A percentile compares a stretch with the other conserved stretches of the same genome.
phyloP scores from a whole-genome alignment of 2,113 vertebrate genomes.

The Abramis brama region DNA sequence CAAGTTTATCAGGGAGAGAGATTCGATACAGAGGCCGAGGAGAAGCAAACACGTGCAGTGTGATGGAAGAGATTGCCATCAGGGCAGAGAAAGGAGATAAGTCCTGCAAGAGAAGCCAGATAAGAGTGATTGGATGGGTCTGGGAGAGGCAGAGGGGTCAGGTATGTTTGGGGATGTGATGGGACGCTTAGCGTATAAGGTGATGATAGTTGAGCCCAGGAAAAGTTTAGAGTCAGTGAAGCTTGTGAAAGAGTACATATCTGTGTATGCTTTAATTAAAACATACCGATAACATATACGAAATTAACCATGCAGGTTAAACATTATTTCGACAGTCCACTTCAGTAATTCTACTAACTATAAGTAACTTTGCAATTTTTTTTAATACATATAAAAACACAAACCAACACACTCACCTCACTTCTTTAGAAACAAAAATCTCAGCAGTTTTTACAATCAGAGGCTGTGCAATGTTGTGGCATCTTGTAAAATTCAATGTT shows the following conservation, averaged over 20 bases:
- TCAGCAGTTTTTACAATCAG: too few relatives aligned
- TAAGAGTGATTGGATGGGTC: conserved; percentile 63
- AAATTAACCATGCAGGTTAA: background rate
- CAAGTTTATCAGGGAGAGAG: conserved; percentile 52
- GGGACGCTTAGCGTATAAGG: conserved; percentile 57
- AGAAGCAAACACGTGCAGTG: conserved; percentile 45
- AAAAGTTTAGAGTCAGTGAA: conserved; percentile 40
- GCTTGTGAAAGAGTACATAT: background rate
- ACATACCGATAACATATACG: background rate
- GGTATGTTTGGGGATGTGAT: conserved; percentile 16
- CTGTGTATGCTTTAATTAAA: background rate
- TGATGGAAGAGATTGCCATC: conserved; percentile 48
- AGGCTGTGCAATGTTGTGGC: too few relatives aligned
- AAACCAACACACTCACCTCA: too few relatives aligned
- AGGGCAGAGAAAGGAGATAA: conserved; percentile 38
- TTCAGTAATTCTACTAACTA: too few relatives aligned
- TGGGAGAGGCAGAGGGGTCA: conserved; percentile 49
- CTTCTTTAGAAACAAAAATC: too few relatives aligned
- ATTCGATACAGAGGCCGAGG: conserved; percentile 39
- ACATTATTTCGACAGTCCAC: too few relatives aligned
- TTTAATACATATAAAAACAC: too few relatives aligned
- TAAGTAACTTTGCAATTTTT: too few relatives aligned
- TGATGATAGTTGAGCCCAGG: conserved; percentile 41
- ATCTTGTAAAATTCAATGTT: too few relatives aligned
- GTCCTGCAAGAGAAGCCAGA: conserved; percentile 51